Evolutionary conservation across 2,888 invertebrate genomes (phyloP), one percentile per base, ranked within the genome.

Genomic region (Chorisops tibialis): DNA sequence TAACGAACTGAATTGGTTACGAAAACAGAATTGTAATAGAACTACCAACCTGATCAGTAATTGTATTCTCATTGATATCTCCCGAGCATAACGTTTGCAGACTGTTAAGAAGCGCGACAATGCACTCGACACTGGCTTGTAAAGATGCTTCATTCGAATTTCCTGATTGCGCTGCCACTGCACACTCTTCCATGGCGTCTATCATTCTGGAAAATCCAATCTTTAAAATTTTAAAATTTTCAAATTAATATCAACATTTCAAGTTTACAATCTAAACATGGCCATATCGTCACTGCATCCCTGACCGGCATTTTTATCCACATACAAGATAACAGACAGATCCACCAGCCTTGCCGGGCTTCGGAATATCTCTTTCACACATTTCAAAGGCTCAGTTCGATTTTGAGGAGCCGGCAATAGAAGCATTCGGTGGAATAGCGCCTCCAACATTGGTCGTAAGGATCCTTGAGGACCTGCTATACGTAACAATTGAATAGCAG

Each of bases 141-240:
- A 92, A 80, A 4, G 89, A 86, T 64, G 86, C 83, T 14, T 89
- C 85, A 67, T 90, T 89, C 66, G 86, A 83, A 69, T 89, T 88
- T 52, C 85, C 88, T 66, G 88, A 88, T 14, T 72, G 73, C 1
- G 73, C 72, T 1, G 77, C 75, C 67, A 87, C 86, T n/a, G 93
- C 89, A 63, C 93, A 92, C 78, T 96, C 95, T 78, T 94, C 93
- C 74, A 95, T 89, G 1, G 93, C 92, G 73, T 96, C 95, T 85
- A 95, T 91, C 69, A 93, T 88, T 70, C 95, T 91, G 70, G 16
- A 75, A 41, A 41, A n/a, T 6, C 7, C 37, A 37, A 37, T 9
- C 37, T 11, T 37, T 37, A 11, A 37, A 37, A 9, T 37, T 37
- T 11, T 9, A 11, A 11, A 9, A 11, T 37, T 11, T 11, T 11